Base-by-base conservation (phyloP, 1,140 invertebrate genomes). In the Dysdera silvatica region DNA sequence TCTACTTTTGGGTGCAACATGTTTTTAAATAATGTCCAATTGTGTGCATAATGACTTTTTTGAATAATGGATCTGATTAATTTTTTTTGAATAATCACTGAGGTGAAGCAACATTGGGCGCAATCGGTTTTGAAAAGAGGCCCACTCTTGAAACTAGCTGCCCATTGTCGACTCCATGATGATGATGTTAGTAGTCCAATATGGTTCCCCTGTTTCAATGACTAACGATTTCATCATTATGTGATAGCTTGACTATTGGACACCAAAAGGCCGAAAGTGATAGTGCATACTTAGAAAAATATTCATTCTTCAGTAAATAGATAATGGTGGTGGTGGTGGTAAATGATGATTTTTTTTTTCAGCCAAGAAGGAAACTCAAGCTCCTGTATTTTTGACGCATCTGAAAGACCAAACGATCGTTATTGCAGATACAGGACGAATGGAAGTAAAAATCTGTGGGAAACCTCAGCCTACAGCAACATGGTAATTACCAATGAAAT, bases 371-470 rank as follows among this genome's bases (percentile, higher is more conserved):
- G 62, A 64, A 8, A 64, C 62, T 23, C 62, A 64, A 12, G 45
- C 62, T 6, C 62, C 62, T 2, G 33, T 33, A 26, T 58, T 64
- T 37, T 45, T 57, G 10, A 57, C 54, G 1, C 54, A 57, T 45
- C 61, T 56, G 14, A 70, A 66, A 67, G 73, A 61, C 52, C 55
- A 28, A 37, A 65, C 60, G 10, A 56, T 43, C 16, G 65, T 71
- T 3, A 71, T 71, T 48, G 75, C 72, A 2, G 73, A 72, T 55
- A 72, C 72, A 4, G 70, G 70, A n/a, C 55, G 60, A 26, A 60
- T 80, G 14, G 71, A 73, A 53, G 75, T 72, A 18, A 71, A 69
- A 45, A 70, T 80, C 2, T 66, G 59, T 7, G 78, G 78, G 14
- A 67, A 72, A 37, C 78, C 70, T 16, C 31, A 40, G 20, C 70